Conservation (phyloP, 2,113 vertebrate genomes). For the Paramormyrops kingsleyae region DNA sequence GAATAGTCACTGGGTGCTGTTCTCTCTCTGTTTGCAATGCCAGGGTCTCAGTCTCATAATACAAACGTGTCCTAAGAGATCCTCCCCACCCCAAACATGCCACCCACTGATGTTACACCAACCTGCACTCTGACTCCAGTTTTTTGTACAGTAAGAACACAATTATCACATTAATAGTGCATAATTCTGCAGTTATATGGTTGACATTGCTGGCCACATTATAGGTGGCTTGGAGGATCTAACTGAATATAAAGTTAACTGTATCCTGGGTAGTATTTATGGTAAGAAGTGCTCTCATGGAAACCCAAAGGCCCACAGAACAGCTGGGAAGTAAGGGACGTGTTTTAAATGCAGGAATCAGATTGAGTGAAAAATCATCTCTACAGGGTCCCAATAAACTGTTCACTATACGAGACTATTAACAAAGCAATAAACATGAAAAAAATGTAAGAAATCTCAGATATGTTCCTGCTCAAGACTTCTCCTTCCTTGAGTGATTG, state of each 20-base stretch:
- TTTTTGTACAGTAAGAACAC: neutral
- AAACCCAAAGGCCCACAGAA: neutral
- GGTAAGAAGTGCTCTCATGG: neutral
- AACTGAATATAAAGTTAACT: neutral
- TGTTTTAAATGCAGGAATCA: neutral
- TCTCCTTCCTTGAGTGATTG: neutral
- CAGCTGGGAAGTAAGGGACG: neutral
- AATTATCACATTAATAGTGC: neutral
- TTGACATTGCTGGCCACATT: neutral
- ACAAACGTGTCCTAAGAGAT: neutral
- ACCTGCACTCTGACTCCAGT: neutral
- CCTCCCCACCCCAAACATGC: neutral
- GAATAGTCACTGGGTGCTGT: too few species aligned
- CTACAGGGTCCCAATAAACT: neutral
- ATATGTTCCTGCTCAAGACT: neutral
- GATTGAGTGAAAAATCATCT: neutral
- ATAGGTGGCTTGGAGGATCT: neutral
- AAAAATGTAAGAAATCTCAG: neutral
- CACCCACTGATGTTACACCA: neutral
- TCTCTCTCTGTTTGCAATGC: neutral
- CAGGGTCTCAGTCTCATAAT: neutral
- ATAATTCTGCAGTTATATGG: neutral
- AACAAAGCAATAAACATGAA: neutral
- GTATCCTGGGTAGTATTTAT: neutral
- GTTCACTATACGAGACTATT: neutral